Evolutionary conservation across 1,140 invertebrate species (phyloP).

Genomic region (Conus betulinus): DNA sequence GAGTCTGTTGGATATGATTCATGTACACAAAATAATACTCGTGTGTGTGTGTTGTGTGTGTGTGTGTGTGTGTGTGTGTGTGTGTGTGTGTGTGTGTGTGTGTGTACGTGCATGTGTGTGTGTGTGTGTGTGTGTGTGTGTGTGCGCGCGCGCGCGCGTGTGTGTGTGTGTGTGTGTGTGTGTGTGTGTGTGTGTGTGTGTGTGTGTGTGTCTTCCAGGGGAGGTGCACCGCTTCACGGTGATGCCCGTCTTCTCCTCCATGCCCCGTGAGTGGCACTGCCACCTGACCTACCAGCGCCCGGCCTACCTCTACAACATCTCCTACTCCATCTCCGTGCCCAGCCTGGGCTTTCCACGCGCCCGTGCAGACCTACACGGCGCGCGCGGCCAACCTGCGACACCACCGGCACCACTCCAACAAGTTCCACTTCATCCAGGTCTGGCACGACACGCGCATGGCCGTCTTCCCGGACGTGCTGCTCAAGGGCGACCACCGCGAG

Average conservation of each 20-base stretch:
- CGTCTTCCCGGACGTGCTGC: slow-evolving; percentile 57
- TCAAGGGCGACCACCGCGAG: slow-evolving; percentile 52
- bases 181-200: too few species aligned
- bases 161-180: too few species aligned
- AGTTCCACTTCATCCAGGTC: slow-evolving; percentile 47
- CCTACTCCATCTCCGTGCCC: slow-evolving; percentile 60
- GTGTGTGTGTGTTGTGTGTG: too few species aligned
- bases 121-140: background rate
- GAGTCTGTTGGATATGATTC: too few species aligned
- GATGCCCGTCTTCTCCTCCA: slow-evolving; percentile 59
- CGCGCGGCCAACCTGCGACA: slow-evolving; percentile 38
- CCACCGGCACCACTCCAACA: slow-evolving; percentile 40
- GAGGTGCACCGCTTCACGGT: slow-evolving; percentile 65
- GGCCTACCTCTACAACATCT: slow-evolving; percentile 60
- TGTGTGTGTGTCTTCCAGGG: slow-evolving; percentile 49
- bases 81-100: too few species aligned
- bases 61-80: too few species aligned
- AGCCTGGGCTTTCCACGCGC: slow-evolving; percentile 54
- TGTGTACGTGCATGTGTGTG: too few species aligned
- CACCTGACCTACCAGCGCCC: slow-evolving; percentile 63
- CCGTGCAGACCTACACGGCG: slow-evolving; percentile 47
- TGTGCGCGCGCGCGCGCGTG: too few species aligned
- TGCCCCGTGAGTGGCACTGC: slow-evolving; percentile 57
- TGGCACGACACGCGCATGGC: slow-evolving; percentile 56
- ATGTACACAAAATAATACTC: too few species aligned